Base-by-base conservation (phyloP, 2,113 vertebrate genomes). In the Columbina picui region DNA sequence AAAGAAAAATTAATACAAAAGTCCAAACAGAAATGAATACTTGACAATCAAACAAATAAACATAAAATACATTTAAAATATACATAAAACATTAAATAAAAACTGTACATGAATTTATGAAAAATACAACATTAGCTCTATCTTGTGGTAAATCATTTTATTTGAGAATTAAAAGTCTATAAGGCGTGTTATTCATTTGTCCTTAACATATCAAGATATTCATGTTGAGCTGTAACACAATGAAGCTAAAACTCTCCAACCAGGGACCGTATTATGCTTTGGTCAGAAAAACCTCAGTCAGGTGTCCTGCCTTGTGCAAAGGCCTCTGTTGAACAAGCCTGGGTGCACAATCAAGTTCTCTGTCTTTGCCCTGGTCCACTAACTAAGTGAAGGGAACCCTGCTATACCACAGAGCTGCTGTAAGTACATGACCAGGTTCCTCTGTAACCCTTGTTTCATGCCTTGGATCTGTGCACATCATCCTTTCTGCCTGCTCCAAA, bases 1-100 rank as follows among this genome's bases (percentile, higher is more conserved):
- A 97, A 97, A 96, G 38, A 94, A 97, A 97, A 96, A 98, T 89
- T 81, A 95, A 97, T 94, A 97, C 49, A 95, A 87, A 94, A 56
- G 89, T 97, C 45, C 32, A 96, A 97, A 94, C 39, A 97, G 43
- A 97, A 97, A 96, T 88, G 63, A 97, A 96, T 50, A 93, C 18
- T 79, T 93, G 69, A 64, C 65, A 94, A 93, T 89, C n/a, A 95
- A 84, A 97, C 78, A 98, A 18, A 96, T 83, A 89, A 79, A 97
- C 57, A 96, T 87, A 60, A 87, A 94, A 96, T 87, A 88, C 20
- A 92, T 89, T 97, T 89, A 93, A 97, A 97, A 77, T 14, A 94
- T 38, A 91, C 43, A 67, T 38, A 73, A 96, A 92, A 95, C 56
- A 18, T 89, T 69, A 71, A 83, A 95, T 79, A 89, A 97, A 97